Percentiles rank a stretch among this genome's conserved stretches.
Conservation (phyloP, 2,797 vertebrate species). For the Poecilia picta region DNA sequence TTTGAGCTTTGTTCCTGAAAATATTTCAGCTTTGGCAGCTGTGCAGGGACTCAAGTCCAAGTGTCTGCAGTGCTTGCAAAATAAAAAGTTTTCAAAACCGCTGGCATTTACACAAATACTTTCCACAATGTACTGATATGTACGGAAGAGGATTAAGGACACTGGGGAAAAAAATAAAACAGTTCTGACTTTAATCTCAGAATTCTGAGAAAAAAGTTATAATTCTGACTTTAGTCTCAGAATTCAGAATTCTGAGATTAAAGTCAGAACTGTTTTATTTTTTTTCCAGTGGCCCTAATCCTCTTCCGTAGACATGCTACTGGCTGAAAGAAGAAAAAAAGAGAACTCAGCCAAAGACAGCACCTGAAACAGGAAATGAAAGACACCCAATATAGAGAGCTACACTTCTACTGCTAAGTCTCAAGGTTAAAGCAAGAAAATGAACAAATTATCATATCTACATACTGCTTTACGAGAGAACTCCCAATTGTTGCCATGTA, state of each 20-base stretch:
- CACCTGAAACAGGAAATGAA: conserved; percentile 45
- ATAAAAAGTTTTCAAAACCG: not conserved
- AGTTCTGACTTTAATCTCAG: too few relatives aligned
- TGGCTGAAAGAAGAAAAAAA: conserved; percentile 22
- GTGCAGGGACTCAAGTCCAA: not conserved
- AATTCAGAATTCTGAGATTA: too few relatives aligned
- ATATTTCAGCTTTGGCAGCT: not conserved
- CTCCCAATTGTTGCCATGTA: not conserved
- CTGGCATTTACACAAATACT: not conserved
- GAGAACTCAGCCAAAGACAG: conserved; percentile 11
- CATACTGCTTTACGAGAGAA: not conserved
- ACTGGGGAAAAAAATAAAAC: too few relatives aligned
- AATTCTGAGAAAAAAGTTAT: too few relatives aligned
- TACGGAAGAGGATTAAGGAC: too few relatives aligned
- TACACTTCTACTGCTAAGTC: conserved; percentile 26
- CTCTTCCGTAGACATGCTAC: not conserved
- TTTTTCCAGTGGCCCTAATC: too few relatives aligned
- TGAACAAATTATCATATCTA: conserved; percentile 28
- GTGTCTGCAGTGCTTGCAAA: conserved; percentile 8
- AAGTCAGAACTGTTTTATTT: too few relatives aligned
- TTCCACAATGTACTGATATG: conserved; percentile 1
- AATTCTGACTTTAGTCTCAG: too few relatives aligned
- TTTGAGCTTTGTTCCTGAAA: not conserved
- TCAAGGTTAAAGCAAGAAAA: conserved; percentile 56
- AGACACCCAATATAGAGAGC: conserved; percentile 16